Base-by-base conservation (phyloP, 2,113 vertebrate genomes). In the Ranitomeya imitator region DNA sequence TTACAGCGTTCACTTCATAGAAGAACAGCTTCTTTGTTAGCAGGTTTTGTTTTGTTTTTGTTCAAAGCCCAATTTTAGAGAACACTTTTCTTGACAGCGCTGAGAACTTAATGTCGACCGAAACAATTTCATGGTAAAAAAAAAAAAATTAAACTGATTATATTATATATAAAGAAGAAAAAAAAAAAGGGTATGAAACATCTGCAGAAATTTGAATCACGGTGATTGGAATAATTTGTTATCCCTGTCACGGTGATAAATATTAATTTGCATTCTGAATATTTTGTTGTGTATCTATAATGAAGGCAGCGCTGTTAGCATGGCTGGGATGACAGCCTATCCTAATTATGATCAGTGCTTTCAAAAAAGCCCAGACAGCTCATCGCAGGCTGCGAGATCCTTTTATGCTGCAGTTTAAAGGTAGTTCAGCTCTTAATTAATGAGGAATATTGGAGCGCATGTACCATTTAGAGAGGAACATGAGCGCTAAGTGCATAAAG, bases 251-350 rank as follows among this genome's bases (percentile, higher is more conserved):
- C n/a, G 73, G 73, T 84, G 82, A 88, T 88, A 85, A 88, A 88
- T 88, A 88, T 88, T 88, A 85, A 88, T 88, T 88, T 88, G 82
- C 82, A 85, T 85, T 88, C 45, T 59, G 82, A 76, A 88, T 85
- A 83, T 84, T 67, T 84, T 88, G 80, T 21, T 84, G 82, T 85
- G 69, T 77, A 65, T 84, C 45, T 69, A 37, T 83, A 88, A 88
- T 88, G 82, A 88, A 83, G 63, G 86, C 63, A 71, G 86, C 63
- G 16, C 23, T 81, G 61, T 87, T 87, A 37, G 54, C 63, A 81
- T 80, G 63, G 51, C 45, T 23, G 78, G 52, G 65, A 73, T 87
- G 86, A 71, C 86, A 81, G 86, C 51, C n/a, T 80, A 87, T 87
- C 78, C 86, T 87, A 87, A 87, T 87, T 87, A 81, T 55, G 78